Evolutionary conservation across 2,113 vertebrate genomes (phyloP).

Genomic region (human (Homo sapiens)): DNA sequence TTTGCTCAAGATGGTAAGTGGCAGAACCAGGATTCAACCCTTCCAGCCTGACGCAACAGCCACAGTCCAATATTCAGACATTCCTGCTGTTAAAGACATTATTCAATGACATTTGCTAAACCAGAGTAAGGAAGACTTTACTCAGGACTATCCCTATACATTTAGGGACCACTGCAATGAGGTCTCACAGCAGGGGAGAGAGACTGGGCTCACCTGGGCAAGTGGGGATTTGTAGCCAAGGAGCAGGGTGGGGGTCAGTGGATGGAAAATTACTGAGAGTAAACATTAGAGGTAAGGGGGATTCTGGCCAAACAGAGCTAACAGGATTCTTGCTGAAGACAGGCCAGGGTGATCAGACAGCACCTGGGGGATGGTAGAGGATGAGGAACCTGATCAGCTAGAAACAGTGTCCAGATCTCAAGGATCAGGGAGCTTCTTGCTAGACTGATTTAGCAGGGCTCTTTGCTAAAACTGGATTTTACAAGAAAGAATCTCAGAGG

Average conservation of each 20-base stretch:
- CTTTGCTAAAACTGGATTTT: background rate
- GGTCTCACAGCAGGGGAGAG: background rate
- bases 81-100: background rate
- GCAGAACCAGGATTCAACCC: background rate
- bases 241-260: background rate
- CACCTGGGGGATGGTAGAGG: background rate
- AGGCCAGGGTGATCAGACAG: background rate
- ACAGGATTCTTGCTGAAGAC: background rate
- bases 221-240: background rate
- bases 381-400: background rate
- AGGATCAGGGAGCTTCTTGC: background rate
- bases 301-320: background rate
- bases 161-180: background rate
- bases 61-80: background rate
- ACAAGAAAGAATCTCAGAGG: background rate
- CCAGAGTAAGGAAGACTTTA: background rate
- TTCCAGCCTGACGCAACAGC: background rate
- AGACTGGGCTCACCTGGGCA: background rate
- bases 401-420: background rate
- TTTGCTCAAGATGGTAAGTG: background rate
- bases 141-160: background rate
- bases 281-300: background rate
- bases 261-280: background rate
- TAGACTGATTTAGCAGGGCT: background rate
- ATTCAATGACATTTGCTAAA: background rate